Evolutionary conservation across 1,140 invertebrate species (phyloP).

Genomic region (Apis florea): DNA sequence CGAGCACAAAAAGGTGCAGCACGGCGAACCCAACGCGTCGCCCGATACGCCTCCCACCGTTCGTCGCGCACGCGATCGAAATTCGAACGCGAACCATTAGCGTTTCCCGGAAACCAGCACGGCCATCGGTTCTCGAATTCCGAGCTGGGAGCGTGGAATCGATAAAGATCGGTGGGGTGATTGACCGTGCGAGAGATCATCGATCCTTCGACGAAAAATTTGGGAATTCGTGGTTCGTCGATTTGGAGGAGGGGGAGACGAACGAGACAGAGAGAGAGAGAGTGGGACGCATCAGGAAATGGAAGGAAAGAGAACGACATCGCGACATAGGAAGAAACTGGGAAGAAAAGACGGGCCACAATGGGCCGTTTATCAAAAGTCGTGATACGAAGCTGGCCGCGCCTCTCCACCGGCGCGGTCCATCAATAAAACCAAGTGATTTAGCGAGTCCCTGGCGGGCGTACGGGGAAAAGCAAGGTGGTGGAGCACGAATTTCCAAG

Average conservation of each 20-base stretch:
- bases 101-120: background rate
- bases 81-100: slow-evolving; percentile 31
- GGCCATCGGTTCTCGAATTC: background rate
- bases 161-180: slow-evolving; percentile 6
- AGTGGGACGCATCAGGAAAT: slow-evolving; percentile 19
- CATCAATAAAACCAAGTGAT: slow-evolving; percentile 75
- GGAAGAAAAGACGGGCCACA: slow-evolving; percentile 67
- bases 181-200: background rate
- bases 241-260: background rate
- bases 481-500: slow-evolving; percentile 70
- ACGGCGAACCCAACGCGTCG: background rate
- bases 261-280: slow-evolving; percentile 16
- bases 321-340: slow-evolving; percentile 52
- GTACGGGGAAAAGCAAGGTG: slow-evolving; percentile 43
- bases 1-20: slow-evolving; percentile 23
- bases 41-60: background rate
- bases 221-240: background rate
- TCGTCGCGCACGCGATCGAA: slow-evolving; percentile 8
- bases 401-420: slow-evolving; percentile 56
- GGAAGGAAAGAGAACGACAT: slow-evolving; percentile 32
- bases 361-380: slow-evolving; percentile 72
- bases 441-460: slow-evolving; percentile 63
- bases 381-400: slow-evolving; percentile 57
- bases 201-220: slow-evolving; percentile 6
- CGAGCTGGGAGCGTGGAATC: background rate